Conservation (phyloP, 2,888 invertebrate genomes). For the Mermis nigrescens region DNA sequence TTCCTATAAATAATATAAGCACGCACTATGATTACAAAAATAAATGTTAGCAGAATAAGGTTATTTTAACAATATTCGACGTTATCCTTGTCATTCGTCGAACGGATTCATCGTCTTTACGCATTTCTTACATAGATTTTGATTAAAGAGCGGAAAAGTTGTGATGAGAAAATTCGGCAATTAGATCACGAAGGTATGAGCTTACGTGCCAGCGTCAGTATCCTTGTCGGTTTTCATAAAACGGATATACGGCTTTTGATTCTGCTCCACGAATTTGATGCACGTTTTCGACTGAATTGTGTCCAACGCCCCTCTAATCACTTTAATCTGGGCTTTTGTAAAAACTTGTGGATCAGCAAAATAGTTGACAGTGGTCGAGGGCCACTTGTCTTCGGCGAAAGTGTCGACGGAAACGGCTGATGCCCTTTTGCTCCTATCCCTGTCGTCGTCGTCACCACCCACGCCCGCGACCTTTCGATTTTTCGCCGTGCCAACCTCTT, state of each 20-base stretch:
- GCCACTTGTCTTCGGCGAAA: neutral
- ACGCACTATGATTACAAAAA: no score
- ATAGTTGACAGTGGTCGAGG: neutral
- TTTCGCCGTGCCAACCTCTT: no score
- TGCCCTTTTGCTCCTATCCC: neutral
- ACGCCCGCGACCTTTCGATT: neutral
- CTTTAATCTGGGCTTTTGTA: neutral
- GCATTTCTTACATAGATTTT: no score
- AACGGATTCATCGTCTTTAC: no score
- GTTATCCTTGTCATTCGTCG: no score
- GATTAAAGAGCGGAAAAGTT: no score
- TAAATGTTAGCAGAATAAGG: no score
- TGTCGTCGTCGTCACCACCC: neutral
- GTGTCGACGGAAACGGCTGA: neutral
- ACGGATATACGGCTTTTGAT: neutral
- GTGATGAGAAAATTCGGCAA: no score
- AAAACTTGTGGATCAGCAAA: neutral
- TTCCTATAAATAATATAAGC: no score
- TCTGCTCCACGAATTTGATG: neutral
- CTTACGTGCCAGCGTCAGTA: conserved; percentile 4
- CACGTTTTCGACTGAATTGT: neutral
- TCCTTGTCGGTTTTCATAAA: neutral
- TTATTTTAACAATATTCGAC: no score
- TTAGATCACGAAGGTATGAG: no score
- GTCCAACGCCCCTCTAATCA: neutral